A percentile compares a stretch with the other conserved stretches of the same genome.
Evolutionary conservation across 2,113 vertebrate species (phyloP).

Genomic region (Platichthys flesus): DNA sequence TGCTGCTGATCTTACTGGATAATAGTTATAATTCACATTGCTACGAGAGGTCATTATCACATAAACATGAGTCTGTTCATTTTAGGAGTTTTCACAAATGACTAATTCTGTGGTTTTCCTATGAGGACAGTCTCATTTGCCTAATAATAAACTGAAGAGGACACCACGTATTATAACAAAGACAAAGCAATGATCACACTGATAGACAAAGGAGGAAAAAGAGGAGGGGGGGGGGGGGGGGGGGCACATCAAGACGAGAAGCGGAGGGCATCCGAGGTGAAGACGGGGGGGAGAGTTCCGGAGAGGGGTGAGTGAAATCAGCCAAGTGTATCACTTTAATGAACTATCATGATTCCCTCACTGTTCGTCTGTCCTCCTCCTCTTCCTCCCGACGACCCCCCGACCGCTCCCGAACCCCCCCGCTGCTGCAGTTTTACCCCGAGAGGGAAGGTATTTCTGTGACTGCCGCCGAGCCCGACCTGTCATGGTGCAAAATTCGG

Average conservation of each 20-base stretch:
- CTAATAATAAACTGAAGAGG: background rate
- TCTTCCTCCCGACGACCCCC: conserved; percentile 6
- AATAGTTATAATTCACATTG: too few species aligned
- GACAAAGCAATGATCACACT: background rate
- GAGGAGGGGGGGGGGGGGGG: background rate
- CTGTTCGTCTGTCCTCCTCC: conserved; percentile 32
- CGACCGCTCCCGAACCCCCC: background rate
- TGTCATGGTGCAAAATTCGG: conserved; percentile 51
- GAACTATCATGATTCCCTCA: conserved; percentile 60
- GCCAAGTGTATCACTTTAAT: conserved; percentile 66
- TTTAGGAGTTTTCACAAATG: background rate
- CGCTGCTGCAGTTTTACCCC: background rate
- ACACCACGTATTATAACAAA: background rate
- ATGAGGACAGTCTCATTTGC: background rate
- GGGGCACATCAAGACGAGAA: conserved; percentile 11
- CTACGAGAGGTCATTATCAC: too few species aligned
- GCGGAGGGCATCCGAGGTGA: conserved; percentile 22
- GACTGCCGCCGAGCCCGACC: conserved; percentile 20
- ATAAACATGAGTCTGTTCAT: background rate
- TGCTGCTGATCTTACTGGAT: background rate
- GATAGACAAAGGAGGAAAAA: background rate
- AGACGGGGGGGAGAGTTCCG: background rate
- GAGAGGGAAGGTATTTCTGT: conserved; percentile 51
- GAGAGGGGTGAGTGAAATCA: conserved; percentile 34
- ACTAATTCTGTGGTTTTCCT: background rate